phyloP scores from a whole-genome alignment of 2,797 vertebrate genomes.

The Florisuga fusca region DNA sequence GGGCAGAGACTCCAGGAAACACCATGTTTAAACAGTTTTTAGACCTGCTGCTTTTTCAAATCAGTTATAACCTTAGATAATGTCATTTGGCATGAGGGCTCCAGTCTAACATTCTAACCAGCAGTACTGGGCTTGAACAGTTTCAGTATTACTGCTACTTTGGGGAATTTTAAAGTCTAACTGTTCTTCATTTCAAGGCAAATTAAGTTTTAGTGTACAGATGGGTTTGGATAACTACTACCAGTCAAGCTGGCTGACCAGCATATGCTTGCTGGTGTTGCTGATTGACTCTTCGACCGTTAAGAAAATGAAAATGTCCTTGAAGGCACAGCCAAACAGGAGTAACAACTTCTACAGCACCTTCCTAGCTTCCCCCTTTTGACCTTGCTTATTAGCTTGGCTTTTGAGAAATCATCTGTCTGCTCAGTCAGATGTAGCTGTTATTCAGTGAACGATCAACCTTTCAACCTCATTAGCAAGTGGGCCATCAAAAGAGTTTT shows the following conservation, averaged over 20 bases:
- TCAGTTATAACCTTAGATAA: background rate
- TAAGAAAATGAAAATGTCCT: background rate
- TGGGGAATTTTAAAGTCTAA: background rate
- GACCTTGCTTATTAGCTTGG: background rate
- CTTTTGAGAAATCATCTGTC: background rate
- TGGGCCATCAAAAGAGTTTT: background rate
- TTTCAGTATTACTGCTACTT: background rate
- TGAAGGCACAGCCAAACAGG: background rate
- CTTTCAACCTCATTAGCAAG: background rate
- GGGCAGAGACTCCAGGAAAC: background rate
- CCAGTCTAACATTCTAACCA: background rate
- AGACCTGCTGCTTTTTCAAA: background rate
- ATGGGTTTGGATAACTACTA: background rate
- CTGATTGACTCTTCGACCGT: background rate
- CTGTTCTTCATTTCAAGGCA: background rate
- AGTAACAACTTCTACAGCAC: background rate
- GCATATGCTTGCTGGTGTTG: background rate
- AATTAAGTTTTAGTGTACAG: background rate
- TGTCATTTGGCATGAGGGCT: background rate
- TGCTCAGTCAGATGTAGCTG: background rate
- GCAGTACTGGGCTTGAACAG: fast-evolving
- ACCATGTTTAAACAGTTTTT: background rate
- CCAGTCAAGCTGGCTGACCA: background rate
- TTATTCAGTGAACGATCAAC: background rate
- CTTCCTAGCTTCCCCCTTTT: background rate